phyloP scores from a whole-genome alignment of 2,797 vertebrate species.

The Carduelis carduelis region DNA sequence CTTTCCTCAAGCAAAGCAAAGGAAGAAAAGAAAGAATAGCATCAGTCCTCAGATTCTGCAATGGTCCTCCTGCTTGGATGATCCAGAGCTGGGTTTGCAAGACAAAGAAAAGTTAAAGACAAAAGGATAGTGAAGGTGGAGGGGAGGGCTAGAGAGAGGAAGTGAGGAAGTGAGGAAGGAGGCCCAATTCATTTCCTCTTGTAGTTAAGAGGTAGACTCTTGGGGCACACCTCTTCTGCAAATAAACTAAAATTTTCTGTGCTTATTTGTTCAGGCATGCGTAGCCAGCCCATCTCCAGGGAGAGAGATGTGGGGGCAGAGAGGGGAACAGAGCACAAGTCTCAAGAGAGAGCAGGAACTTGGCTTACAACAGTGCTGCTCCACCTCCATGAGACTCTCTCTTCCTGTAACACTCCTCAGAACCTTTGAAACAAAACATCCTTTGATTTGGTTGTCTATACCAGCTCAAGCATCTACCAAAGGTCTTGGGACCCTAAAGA shows the following conservation, averaged over 20 bases:
- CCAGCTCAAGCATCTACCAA: background rate
- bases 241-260: background rate
- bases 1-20: background rate
- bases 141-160: too few relatives aligned
- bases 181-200: accelerated
- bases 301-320: background rate
- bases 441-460: background rate
- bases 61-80: background rate
- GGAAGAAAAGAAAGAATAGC: background rate
- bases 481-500: background rate
- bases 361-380: too few relatives aligned
- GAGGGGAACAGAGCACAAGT: accelerated
- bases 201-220: background rate
- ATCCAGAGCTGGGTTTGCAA: background rate
- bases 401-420: background rate
- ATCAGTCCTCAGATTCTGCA: background rate
- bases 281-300: background rate
- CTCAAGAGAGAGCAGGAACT: background rate
- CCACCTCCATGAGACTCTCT: background rate
- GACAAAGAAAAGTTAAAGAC: background rate
- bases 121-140: background rate
- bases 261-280: background rate
- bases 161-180: background rate
- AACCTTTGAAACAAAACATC: background rate
- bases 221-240: background rate